Percentiles rank a stretch among this genome's conserved stretches.
phyloP scores from a whole-genome alignment of 2,888 invertebrate species.

The Ectropis crepuscularia region DNA sequence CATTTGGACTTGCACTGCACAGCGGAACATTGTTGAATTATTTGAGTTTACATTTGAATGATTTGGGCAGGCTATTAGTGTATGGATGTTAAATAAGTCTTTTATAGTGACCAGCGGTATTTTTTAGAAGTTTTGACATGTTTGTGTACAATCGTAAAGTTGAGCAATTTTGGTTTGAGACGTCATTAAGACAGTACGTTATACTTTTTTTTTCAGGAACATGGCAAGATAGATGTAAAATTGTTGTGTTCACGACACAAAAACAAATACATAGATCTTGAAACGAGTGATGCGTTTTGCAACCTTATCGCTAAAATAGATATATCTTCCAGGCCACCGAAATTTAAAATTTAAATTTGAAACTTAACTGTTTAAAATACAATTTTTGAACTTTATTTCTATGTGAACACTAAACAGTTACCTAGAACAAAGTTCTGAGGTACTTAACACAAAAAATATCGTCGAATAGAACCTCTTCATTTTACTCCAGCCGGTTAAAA shows the following conservation, averaged over 20 bases:
- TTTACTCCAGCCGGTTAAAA: constrained; percentile 5
- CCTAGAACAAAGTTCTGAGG: background rate
- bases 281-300: too few species aligned
- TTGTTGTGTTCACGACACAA: too few species aligned
- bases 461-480: background rate
- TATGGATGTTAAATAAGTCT: constrained; percentile 32
- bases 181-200: too few species aligned
- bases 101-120: constrained; percentile 38
- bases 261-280: too few species aligned
- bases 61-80: constrained; percentile 20
- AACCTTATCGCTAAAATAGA: too few species aligned
- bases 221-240: too few species aligned
- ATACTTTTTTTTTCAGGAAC: too few species aligned
- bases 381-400: too few species aligned
- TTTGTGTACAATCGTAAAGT: background rate
- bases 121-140: constrained; percentile 16
- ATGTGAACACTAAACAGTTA: too few species aligned
- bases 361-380: too few species aligned
- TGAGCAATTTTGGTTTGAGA: background rate
- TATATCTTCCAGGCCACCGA: too few species aligned
- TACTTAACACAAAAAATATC: background rate
- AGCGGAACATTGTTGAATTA: constrained; percentile 28
- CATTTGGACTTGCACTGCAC: constrained; percentile 12
- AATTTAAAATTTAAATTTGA: too few species aligned
- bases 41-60: constrained; percentile 11